phyloP scores from a whole-genome alignment of 2,888 invertebrate genomes.

The Phyllotreta striolata region DNA sequence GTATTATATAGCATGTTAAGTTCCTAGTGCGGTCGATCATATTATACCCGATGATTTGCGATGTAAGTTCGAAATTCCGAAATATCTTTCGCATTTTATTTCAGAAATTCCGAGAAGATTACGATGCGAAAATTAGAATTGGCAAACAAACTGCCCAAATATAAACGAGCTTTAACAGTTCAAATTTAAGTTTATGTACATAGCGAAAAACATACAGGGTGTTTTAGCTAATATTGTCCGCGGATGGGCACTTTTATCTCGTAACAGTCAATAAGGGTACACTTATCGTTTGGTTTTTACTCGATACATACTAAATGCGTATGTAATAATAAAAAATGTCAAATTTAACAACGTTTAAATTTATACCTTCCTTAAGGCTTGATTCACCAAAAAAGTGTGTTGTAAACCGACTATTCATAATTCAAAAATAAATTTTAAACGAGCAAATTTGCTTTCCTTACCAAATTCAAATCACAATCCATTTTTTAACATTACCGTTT shows the following conservation, averaged over 20 bases:
- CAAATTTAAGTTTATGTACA: conserved; percentile 43
- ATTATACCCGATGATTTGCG: conserved; percentile 16
- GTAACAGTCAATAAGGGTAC: conserved; percentile 52
- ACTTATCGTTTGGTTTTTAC: conserved; percentile 23
- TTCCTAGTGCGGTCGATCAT: conserved; percentile 24
- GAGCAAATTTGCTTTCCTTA: no score
- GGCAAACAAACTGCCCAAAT: conserved; percentile 17
- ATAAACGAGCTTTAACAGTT: conserved; percentile 44
- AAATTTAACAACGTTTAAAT: no score
- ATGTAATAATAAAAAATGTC: no score
- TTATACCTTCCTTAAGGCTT: no score
- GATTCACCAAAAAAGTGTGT: no score
- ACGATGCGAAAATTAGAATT: conserved; percentile 16
- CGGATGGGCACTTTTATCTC: conserved; percentile 55
- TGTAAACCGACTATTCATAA: no score
- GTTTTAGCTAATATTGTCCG: conserved; percentile 53
- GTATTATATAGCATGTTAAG: conserved; percentile 11
- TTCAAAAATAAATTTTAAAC: no score
- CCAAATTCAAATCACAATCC: no score
- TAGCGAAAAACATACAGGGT: conserved; percentile 34
- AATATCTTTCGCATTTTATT: background rate
- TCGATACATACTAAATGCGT: no score
- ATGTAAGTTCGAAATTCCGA: background rate
- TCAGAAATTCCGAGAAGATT: conserved; percentile 4
- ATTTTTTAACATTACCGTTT: no score